Base-by-base conservation (phyloP, 2,797 vertebrate species). In the Cyclura pinguis region DNA sequence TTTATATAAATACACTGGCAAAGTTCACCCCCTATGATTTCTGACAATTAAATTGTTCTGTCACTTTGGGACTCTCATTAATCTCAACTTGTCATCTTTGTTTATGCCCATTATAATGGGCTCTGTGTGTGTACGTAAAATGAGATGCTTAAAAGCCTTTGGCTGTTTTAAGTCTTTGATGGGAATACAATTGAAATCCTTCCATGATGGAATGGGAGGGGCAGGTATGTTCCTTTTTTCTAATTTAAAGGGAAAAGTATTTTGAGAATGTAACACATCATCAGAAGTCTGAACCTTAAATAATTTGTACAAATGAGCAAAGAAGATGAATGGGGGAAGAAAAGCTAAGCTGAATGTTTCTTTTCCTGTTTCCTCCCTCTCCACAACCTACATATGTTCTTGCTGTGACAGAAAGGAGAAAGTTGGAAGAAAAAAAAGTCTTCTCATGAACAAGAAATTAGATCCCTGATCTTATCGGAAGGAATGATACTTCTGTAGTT, bases 21-120 rank as follows among this genome's bases (percentile, higher is more conserved):
- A 98, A 98, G 98, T 98, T 98, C 98, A 98, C 93, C 97, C 97
- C 97, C 97, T 98, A 98, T 98, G 98, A 98, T 98, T 98, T 98
- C 95, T 98, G 98, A 99, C 98, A 98, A 98, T 98, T 98, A 98
- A 98, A 98, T 98, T 98, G 98, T 97, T 98, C 98, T 98, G 98
- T 98, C 98, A 98, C 98, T 98, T 97, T 97, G 97, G 98, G 98
- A 97, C 97, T 97, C 98, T 98, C 98, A 99, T 99, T 99, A 99
- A 99, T 99, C 98, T 99, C 98, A 98, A 98, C 98, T 98, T 99
- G 99, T 99, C 98, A 98, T 98, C 97, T 97, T 97, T 99, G 98
- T 99, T 99, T 99, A 99, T 98, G 97, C 97, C 98, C 97, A 97
- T 98, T 98, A 97, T 98, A 98, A 98, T 98, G 98, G 97, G 94